A percentile compares a stretch with the other conserved stretches of the same genome.
Evolutionary conservation across 2,797 vertebrate species (phyloP).

Genomic region (Ctenochaetus hawaiiensis): DNA sequence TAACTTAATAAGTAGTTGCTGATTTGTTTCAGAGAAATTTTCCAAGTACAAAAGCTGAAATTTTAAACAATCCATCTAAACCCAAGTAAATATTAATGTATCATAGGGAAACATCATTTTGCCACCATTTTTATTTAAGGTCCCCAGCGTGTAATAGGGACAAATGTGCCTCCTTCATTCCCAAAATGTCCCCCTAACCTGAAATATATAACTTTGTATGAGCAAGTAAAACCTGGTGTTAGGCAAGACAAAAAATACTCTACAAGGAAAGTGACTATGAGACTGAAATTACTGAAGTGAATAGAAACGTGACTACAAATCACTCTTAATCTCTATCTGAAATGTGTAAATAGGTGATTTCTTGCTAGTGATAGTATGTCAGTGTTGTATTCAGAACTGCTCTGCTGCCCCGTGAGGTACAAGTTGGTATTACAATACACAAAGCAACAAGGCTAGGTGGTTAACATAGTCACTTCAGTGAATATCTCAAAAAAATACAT

Average conservation of each 20-base stretch:
- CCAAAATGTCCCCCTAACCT: too few species aligned
- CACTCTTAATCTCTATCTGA: neutral
- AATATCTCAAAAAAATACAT: too few species aligned
- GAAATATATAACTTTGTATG: too few species aligned
- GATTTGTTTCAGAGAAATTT: neutral
- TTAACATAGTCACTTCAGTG: too few species aligned
- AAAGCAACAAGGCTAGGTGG: too few species aligned
- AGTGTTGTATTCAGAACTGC: neutral
- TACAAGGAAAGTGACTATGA: neutral
- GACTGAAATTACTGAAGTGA: constrained; percentile 6
- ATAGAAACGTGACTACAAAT: constrained; percentile 8
- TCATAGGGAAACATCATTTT: neutral
- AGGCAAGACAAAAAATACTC: neutral
- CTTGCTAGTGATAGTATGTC: neutral
- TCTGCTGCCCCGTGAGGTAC: neutral
- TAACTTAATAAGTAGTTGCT: too few species aligned
- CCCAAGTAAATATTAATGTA: neutral
- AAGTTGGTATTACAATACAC: too few species aligned
- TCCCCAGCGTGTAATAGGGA: too few species aligned
- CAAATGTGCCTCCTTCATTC: too few species aligned
- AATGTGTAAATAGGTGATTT: neutral
- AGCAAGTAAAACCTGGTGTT: neutral
- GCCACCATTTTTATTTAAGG: too few species aligned
- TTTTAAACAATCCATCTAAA: neutral
- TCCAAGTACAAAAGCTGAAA: neutral